Conservation (phyloP, 1,140 invertebrate genomes). For the Tetragonula clypearis region DNA sequence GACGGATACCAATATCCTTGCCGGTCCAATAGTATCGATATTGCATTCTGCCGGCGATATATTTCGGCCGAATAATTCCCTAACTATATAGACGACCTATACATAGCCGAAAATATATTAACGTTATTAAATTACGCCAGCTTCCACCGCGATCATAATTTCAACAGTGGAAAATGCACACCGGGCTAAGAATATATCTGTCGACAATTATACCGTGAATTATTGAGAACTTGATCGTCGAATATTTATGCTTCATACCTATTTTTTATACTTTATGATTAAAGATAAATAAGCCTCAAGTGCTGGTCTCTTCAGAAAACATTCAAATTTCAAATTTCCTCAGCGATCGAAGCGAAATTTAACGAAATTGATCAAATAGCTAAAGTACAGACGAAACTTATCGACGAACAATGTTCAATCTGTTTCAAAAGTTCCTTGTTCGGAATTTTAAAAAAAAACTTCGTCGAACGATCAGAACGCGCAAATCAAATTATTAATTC, state of each 20-base stretch:
- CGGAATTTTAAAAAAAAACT: no score
- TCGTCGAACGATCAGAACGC: no score
- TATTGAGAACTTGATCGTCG: neutral
- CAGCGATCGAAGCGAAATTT: no score
- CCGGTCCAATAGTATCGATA: conserved; percentile 47
- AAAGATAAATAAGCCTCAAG: no score
- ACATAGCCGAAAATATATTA: conserved; percentile 12
- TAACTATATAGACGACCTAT: neutral
- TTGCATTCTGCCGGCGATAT: conserved; percentile 34
- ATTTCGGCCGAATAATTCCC: conserved; percentile 10
- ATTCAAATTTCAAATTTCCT: no score
- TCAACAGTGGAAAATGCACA: neutral
- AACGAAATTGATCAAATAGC: no score
- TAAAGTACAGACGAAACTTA: no score
- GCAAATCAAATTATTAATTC: rapidly evolving
- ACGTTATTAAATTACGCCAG: conserved; percentile 15
- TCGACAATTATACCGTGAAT: neutral
- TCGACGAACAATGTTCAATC: no score
- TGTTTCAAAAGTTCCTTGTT: no score
- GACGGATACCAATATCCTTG: conserved; percentile 35
- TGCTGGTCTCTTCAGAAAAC: no score
- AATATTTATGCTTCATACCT: neutral
- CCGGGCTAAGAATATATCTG: neutral
- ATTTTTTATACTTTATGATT: no score
- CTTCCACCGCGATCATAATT: no score